Evolutionary conservation across 2,888 invertebrate genomes (phyloP).

Genomic region (Epinotia bilunana): DNA sequence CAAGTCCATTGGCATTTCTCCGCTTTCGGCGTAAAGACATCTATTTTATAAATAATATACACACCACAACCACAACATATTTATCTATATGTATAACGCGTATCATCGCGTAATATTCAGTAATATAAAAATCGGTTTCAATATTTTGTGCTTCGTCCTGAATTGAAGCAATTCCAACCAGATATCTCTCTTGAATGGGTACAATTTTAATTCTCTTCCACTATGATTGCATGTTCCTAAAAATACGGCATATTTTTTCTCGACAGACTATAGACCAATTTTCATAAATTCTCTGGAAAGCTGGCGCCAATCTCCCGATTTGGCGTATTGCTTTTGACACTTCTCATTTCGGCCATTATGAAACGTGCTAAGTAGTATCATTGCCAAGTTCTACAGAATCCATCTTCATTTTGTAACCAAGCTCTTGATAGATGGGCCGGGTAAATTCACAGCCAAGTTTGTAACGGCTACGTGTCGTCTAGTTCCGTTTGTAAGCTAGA

Average conservation of each 20-base stretch:
- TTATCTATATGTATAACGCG: conserved; percentile 9
- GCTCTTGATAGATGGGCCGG: neutral
- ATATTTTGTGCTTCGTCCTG: neutral
- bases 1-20: neutral
- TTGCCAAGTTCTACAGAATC: neutral
- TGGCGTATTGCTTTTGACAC: neutral
- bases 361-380: neutral
- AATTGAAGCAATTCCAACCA: neutral
- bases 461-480: neutral
- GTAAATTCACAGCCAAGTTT: neutral
- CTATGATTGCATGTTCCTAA: neutral
- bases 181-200: neutral
- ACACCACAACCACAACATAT: conserved; percentile 6
- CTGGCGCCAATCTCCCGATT: neutral
- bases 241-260: conserved; percentile 2
- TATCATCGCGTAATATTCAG: conserved; percentile 7
- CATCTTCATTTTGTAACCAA: too few relatives aligned
- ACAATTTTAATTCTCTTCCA: neutral
- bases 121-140: conserved; percentile 1
- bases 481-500: neutral
- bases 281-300: neutral
- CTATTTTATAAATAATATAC: conserved; percentile 8
- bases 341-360: neutral
- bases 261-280: neutral
- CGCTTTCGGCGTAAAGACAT: neutral